Conservation (phyloP, 2,888 invertebrate species). For the Venustoraphidia nigricollis region DNA sequence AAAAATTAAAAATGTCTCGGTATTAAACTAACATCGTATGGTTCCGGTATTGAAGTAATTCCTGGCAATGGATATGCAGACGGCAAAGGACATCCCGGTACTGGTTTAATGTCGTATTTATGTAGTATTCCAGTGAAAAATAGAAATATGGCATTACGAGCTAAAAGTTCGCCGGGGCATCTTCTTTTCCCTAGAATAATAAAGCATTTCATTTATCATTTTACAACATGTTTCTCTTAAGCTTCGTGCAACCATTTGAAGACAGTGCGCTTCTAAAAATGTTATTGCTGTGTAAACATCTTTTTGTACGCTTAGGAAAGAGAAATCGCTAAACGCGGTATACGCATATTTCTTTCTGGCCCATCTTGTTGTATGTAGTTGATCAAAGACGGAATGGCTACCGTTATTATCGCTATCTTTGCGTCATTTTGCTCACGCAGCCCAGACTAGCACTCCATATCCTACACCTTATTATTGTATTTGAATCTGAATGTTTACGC, state of each 20-base stretch:
- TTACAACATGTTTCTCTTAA: too few species aligned
- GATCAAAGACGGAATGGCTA: too few species aligned
- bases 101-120: constrained; percentile 31
- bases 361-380: too few species aligned
- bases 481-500: not conserved
- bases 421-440: too few species aligned
- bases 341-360: too few species aligned
- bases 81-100: constrained; percentile 25
- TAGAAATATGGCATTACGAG: constrained; percentile 42
- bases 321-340: too few species aligned
- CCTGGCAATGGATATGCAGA: constrained; percentile 33
- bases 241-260: not conserved
- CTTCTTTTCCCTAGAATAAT: constrained; percentile 39
- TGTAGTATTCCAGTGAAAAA: constrained; percentile 43
- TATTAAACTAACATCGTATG: constrained; percentile 9
- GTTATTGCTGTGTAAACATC: too few species aligned
- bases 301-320: too few species aligned
- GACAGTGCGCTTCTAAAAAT: not conserved
- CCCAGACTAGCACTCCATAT: too few species aligned
- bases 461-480: not conserved
- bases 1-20: too few species aligned
- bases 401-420: too few species aligned
- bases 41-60: constrained; percentile 25
- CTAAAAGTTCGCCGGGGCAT: constrained; percentile 48
- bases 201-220: not conserved